Conservation (phyloP, 2,113 vertebrate species). For the Nannospalax galili region DNA sequence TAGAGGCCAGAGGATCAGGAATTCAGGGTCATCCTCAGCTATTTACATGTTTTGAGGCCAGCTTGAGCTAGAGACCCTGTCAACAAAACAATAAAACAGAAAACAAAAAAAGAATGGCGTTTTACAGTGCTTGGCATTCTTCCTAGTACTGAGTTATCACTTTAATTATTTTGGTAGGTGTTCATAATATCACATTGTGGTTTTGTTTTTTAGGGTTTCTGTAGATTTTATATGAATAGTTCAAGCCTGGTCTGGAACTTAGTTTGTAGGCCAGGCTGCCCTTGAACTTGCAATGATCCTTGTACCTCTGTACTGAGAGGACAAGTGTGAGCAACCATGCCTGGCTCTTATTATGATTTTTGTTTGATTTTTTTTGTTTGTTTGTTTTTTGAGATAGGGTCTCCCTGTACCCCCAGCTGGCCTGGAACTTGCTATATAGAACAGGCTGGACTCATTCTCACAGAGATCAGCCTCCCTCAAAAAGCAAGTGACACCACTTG, state of each 20-base stretch:
- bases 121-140: not conserved
- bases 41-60: not conserved
- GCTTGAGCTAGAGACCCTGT: not conserved
- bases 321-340: not conserved
- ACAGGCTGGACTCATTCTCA: too few relatives aligned
- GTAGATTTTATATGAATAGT: not conserved
- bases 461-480: too few relatives aligned
- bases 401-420: too few relatives aligned
- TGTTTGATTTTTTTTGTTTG: not conserved
- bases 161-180: not conserved
- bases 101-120: not conserved
- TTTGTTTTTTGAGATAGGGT: not conserved
- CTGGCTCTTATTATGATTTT: not conserved
- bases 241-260: not conserved
- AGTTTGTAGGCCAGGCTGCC: not conserved
- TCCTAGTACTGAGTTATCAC: not conserved
- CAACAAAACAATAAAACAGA: not conserved
- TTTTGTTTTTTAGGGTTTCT: not conserved
- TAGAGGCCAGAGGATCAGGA: not conserved
- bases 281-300: not conserved
- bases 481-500: too few relatives aligned
- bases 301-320: not conserved
- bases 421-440: too few relatives aligned
- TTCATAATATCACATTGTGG: not conserved
- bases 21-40: not conserved